Evolutionary conservation across 2,113 vertebrate genomes (phyloP).

Genomic region (Pteruthius melanotis): DNA sequence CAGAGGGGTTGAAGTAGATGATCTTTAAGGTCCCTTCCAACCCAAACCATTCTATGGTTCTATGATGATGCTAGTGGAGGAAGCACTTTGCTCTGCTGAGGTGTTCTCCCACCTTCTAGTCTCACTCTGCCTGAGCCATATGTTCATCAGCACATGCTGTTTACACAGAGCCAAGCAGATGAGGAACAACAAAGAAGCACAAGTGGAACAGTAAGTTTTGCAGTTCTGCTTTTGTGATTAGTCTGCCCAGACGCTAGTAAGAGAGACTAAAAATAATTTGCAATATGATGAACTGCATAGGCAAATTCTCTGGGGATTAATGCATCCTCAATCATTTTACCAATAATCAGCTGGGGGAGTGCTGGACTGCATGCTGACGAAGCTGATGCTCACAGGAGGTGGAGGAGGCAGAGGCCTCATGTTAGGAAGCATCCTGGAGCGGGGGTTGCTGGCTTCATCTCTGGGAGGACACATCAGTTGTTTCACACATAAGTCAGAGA

Average conservation of each 20-base stretch:
- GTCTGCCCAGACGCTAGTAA: neutral
- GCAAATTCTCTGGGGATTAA: neutral
- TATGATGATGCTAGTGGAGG: neutral
- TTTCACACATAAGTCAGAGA: slow-evolving; percentile 1
- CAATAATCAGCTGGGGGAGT: neutral
- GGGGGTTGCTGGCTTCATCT: neutral
- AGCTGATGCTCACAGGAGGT: neutral
- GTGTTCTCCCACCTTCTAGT: neutral
- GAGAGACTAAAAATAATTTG: neutral
- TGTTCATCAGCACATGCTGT: neutral
- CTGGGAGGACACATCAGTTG: neutral
- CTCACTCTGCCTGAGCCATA: neutral
- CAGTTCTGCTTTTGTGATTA: neutral
- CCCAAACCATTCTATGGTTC: neutral
- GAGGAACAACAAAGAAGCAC: neutral
- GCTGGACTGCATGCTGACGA: neutral
- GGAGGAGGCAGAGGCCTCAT: neutral
- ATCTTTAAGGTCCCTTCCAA: neutral
- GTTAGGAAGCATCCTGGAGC: neutral
- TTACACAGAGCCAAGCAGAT: neutral
- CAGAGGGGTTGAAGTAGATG: neutral
- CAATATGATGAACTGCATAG: neutral
- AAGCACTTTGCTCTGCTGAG: neutral
- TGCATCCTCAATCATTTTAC: neutral
- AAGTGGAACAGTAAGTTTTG: neutral